Percentiles rank a stretch among this genome's conserved stretches.
Conservation (phyloP, 2,113 vertebrate species). For the Lagenorhynchus albirostris region DNA sequence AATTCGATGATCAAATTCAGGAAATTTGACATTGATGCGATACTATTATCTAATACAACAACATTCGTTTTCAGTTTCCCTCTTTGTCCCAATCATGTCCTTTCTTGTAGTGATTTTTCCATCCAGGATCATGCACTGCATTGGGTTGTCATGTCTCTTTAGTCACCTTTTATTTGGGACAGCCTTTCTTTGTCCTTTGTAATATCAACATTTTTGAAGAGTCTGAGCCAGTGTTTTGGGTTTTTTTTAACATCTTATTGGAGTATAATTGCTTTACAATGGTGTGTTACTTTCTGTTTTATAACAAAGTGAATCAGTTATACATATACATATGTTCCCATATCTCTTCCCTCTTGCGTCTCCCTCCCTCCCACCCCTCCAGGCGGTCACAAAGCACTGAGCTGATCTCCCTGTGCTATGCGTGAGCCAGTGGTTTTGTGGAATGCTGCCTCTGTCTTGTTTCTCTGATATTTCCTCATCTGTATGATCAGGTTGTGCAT, state of each 20-base stretch:
- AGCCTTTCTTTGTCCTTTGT: not conserved
- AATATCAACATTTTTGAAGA: not conserved
- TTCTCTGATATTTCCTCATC: not conserved
- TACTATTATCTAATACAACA: not conserved
- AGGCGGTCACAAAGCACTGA: too few relatives aligned
- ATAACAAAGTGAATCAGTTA: too few relatives aligned
- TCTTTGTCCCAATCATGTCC: not conserved
- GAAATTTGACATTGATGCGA: not conserved
- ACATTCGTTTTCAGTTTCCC: not conserved
- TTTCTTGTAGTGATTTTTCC: not conserved
- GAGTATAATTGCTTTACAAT: too few relatives aligned
- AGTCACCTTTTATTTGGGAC: not conserved
- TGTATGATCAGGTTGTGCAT: not conserved
- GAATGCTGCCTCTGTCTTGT: not conserved
- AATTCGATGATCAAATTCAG: not conserved
- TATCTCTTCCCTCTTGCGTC: too few relatives aligned
- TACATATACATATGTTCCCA: too few relatives aligned
- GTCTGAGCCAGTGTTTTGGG: not conserved
- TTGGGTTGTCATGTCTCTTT: not conserved
- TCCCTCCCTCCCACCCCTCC: too few relatives aligned
- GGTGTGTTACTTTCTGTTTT: too few relatives aligned
- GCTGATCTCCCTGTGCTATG: too few relatives aligned
- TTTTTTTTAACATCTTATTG: not conserved
- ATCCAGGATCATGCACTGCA: not conserved
- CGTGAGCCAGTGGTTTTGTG: not conserved